A percentile compares a stretch with the other conserved stretches of the same genome.
Evolutionary conservation across 2,797 vertebrate species (phyloP).

Genomic region (Pseudopleuronectes americanus): DNA sequence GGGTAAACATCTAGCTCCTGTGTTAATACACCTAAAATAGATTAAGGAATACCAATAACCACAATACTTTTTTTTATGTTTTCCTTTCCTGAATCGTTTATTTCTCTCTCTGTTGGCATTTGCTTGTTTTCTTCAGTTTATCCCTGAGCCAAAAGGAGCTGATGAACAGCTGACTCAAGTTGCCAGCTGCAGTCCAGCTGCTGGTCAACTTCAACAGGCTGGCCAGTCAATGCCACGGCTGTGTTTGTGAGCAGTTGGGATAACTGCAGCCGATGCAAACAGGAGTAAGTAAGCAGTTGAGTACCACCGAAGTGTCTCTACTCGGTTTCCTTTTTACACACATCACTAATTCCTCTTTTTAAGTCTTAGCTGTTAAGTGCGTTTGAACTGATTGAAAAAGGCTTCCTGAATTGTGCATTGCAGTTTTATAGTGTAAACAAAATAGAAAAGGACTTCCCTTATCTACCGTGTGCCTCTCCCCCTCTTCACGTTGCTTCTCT

Average conservation of each 20-base stretch:
- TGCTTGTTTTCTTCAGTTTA: slow-evolving; percentile 35
- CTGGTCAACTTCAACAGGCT: slow-evolving; percentile 39
- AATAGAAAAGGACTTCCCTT: slow-evolving; percentile 8
- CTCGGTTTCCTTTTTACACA: slow-evolving; percentile 23
- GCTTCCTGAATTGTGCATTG: slow-evolving; percentile 6
- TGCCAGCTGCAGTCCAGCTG: slow-evolving; percentile 36
- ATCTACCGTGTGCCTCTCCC: slow-evolving; percentile 6
- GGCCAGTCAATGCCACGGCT: slow-evolving; percentile 24
- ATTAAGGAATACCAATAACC: not conserved
- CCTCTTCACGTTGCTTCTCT: slow-evolving; percentile 29
- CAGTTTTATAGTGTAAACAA: not conserved
- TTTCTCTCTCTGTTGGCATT: slow-evolving; percentile 38
- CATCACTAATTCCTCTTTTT: slow-evolving; percentile 29
- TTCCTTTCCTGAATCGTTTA: not conserved
- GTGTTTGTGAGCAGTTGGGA: slow-evolving; percentile 34
- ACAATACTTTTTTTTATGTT: not conserved
- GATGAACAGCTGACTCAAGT: slow-evolving; percentile 34
- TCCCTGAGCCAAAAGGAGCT: slow-evolving; percentile 34
- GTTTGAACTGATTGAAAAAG: slow-evolving; percentile 3
- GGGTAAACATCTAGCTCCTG: not conserved
- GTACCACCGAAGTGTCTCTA: slow-evolving; percentile 21
- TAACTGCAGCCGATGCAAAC: slow-evolving; percentile 37
- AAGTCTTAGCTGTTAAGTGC: slow-evolving; percentile 16
- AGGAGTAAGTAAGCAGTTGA: slow-evolving; percentile 32
- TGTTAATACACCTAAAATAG: not conserved